Evolutionary conservation across 2,797 vertebrate genomes (phyloP).

Genomic region (Hypotaenidia okinawae): DNA sequence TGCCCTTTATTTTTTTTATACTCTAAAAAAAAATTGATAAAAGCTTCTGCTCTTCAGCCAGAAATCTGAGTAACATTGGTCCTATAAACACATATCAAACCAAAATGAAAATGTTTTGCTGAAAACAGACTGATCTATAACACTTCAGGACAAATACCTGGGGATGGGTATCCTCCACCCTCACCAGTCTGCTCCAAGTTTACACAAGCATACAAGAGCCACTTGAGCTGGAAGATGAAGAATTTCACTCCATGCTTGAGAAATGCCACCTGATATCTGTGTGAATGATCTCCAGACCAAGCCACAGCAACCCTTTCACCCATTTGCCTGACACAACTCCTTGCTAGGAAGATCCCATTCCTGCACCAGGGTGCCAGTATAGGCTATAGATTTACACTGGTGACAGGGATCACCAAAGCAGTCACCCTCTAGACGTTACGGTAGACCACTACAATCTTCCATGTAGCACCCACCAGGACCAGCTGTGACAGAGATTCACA

Average conservation of each 20-base stretch:
- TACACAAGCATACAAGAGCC: background rate
- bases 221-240: background rate
- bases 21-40: background rate
- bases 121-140: background rate
- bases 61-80: background rate
- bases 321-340: background rate
- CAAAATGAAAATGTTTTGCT: background rate
- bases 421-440: background rate
- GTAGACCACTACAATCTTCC: background rate
- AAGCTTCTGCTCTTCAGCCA: background rate
- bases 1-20: background rate
- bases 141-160: background rate
- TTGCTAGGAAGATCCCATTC: background rate
- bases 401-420: background rate
- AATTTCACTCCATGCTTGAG: background rate
- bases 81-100: background rate
- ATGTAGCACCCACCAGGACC: background rate
- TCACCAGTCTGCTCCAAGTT: background rate
- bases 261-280: background rate
- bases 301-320: background rate
- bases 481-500: background rate
- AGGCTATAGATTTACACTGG: background rate
- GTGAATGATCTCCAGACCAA: background rate
- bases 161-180: background rate
- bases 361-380: background rate